Evolutionary conservation across 2,113 vertebrate genomes (phyloP).

Genomic region (Notothenia coriiceps): DNA sequence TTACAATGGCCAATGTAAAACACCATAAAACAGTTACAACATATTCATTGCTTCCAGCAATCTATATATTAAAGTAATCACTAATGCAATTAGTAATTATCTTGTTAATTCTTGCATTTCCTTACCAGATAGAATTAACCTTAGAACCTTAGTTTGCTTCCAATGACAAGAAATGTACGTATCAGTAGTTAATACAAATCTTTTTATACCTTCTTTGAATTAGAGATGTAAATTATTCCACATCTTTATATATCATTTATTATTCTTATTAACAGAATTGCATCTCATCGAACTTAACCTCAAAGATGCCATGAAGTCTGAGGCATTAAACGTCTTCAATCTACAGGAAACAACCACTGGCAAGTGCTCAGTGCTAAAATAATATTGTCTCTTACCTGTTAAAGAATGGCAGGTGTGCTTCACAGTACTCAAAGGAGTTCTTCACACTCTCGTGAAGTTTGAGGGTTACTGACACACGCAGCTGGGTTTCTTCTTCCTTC

Average conservation of each 20-base stretch:
- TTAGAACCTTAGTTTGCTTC: not conserved
- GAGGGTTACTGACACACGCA: conserved; percentile 87
- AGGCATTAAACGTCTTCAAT: not conserved
- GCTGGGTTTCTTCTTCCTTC: conserved; percentile 86
- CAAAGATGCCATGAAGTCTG: not conserved
- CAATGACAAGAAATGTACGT: not conserved
- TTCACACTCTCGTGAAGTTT: conserved; percentile 96
- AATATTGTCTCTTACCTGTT: conserved; percentile 86
- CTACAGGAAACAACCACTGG: not conserved
- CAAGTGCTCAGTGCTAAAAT: not conserved
- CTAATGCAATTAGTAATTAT: not conserved
- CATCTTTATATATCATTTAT: not conserved
- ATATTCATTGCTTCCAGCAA: too few species aligned
- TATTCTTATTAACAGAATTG: not conserved
- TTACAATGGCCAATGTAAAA: not conserved
- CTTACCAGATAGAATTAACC: not conserved
- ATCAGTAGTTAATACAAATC: not conserved
- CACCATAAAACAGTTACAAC: not conserved
- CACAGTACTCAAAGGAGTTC: conserved; percentile 95
- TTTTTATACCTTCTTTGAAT: not conserved
- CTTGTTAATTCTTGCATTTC: not conserved
- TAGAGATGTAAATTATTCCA: not conserved
- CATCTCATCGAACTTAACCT: not conserved
- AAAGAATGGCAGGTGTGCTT: conserved; percentile 92
- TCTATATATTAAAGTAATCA: too few species aligned